Conservation (phyloP, 2,888 invertebrate species). For the Limenitis camilla region DNA sequence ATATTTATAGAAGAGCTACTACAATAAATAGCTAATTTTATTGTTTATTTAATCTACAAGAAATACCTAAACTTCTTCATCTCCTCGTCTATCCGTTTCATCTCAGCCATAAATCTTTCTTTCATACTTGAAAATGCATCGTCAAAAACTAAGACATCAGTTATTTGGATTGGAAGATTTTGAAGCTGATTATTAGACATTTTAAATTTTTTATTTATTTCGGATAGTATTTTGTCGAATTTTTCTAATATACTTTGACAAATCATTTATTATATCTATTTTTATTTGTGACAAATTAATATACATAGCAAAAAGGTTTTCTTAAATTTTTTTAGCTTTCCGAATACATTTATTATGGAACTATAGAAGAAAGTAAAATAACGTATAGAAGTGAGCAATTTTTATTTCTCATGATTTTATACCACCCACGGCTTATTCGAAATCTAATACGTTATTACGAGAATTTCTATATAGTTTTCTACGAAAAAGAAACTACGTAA, state of each 20-base stretch:
- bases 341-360: too few relatives aligned
- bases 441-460: constrained; percentile 3
- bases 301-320: background rate
- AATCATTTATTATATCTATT: background rate
- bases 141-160: constrained; percentile 38
- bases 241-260: constrained; percentile 4
- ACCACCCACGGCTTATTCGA: background rate
- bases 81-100: constrained; percentile 43
- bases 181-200: constrained; percentile 24
- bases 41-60: background rate
- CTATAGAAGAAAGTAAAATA: too few relatives aligned
- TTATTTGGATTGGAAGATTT: constrained; percentile 35
- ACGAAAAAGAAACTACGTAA: background rate
- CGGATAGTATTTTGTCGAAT: background rate
- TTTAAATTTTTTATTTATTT: constrained; percentile 5
- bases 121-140: constrained; percentile 37
- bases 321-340: too few relatives aligned
- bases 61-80: constrained; percentile 44
- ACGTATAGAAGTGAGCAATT: background rate
- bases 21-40: too few relatives aligned
- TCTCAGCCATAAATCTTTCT: constrained; percentile 40
- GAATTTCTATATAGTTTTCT: constrained; percentile 3
- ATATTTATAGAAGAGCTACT: background rate
- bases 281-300: too few relatives aligned
- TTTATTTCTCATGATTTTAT: background rate